phyloP scores from a whole-genome alignment of 2,797 vertebrate species.

The Philypnodon macrostomus region DNA sequence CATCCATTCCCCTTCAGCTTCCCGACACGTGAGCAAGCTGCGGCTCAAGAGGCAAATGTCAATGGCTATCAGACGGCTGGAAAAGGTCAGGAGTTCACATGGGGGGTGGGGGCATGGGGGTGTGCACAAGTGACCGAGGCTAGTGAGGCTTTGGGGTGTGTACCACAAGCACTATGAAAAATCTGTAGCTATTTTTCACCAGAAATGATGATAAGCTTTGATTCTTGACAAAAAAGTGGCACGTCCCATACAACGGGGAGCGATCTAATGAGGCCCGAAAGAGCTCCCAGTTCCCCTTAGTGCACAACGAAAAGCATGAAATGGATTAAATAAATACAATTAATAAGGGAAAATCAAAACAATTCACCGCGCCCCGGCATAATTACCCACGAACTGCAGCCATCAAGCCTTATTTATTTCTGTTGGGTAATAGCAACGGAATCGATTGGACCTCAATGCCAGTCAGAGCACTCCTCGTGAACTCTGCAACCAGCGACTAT shows the following conservation, averaged over 20 bases:
- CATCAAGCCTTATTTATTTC: slow-evolving; percentile 80
- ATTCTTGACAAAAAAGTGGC: slow-evolving; percentile 73
- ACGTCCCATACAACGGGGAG: slow-evolving; percentile 74
- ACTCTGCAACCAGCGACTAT: slow-evolving; percentile 64
- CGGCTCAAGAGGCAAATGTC: slow-evolving; percentile 77
- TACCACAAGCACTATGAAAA: slow-evolving; percentile 21
- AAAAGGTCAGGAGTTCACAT: slow-evolving; percentile 80
- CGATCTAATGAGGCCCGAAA: slow-evolving; percentile 81
- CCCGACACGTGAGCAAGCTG: slow-evolving; percentile 66
- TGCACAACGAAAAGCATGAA: slow-evolving; percentile 82
- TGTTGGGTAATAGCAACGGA: slow-evolving; percentile 78
- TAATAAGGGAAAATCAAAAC: slow-evolving; percentile 83
- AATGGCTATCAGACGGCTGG: slow-evolving; percentile 75
- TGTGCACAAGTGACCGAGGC: slow-evolving; percentile 15
- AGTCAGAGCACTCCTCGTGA: slow-evolving; percentile 62
- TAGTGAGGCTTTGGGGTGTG: slow-evolving; percentile 23
- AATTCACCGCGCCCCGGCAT: slow-evolving; percentile 76
- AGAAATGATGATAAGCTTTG: slow-evolving; percentile 67
- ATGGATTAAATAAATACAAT: slow-evolving; percentile 87
- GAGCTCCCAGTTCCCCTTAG: slow-evolving; percentile 77
- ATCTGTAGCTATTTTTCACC: slow-evolving; percentile 64
- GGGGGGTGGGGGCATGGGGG: slow-evolving; percentile 41
- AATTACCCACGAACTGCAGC: slow-evolving; percentile 78
- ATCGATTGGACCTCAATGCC: slow-evolving; percentile 77
- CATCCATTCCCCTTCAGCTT: slow-evolving; percentile 73